These are phyloP conservation scores for Anas platyrhynchos DNA, from an alignment of 2,113 vertebrate genomes.

Conservation along the genomic window DNA sequence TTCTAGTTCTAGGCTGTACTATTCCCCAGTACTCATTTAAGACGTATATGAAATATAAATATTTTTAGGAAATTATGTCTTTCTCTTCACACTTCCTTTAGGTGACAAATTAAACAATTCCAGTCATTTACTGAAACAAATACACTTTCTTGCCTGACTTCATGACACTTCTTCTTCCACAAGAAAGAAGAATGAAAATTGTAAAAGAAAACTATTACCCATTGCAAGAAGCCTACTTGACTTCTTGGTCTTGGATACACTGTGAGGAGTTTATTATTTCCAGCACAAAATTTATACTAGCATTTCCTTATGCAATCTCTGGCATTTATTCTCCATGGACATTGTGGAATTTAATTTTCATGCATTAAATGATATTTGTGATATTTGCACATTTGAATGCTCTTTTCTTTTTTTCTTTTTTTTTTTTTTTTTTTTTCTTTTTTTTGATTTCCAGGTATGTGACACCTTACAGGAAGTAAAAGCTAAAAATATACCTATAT, in stretches of 20 bases:
- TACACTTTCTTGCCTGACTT: background rate
- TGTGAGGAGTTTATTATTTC: background rate
- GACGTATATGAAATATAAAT: background rate
- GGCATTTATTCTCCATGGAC: background rate
- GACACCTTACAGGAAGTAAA: background rate
- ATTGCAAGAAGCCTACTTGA: background rate
- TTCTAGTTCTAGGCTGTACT: slow-evolving; percentile 4
- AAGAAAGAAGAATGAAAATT: slow-evolving; percentile 47
- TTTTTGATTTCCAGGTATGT: background rate
- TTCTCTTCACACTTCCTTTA: background rate
- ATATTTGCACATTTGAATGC: background rate
- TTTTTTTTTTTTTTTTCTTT: background rate
- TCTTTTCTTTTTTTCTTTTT: background rate
- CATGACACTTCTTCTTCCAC: background rate
- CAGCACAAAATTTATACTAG: background rate
- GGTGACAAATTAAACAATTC: slow-evolving; percentile 12
- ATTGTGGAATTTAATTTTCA: background rate
- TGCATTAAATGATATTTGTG: background rate
- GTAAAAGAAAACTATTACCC: background rate
- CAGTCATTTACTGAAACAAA: background rate
- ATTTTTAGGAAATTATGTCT: background rate
- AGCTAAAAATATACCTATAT: background rate
- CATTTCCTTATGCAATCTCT: background rate
- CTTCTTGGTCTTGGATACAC: background rate
- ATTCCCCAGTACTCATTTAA: background rate